Evolutionary conservation across 2,113 vertebrate genomes (phyloP), one percentile per base, ranked within the genome.

Genomic region (Axis porcinus): DNA sequence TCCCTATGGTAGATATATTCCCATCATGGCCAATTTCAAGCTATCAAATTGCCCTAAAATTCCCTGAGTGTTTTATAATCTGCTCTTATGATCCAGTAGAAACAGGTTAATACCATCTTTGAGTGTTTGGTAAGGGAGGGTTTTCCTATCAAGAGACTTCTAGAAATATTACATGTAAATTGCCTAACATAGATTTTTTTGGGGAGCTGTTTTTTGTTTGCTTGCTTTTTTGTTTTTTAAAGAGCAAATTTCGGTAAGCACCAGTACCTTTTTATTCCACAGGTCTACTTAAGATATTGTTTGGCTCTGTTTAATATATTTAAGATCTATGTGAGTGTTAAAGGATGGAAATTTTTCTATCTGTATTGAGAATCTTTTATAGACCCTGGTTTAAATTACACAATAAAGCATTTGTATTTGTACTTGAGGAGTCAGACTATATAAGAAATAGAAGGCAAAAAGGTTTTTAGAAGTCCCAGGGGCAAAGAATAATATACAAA

Each of bases 401-500:
- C 4, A 10, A 15, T 36, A 86, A 79, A 64, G 27, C 40, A 89
- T 87, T 82, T 78, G 17, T 87, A 81, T 87, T 86, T 91, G 58
- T 89, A 30, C n/a, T 89, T 86, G 43, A 88, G 23, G 64, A 95
- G n/a, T 91, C 40, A 97, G 52, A 83, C 19, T 52, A 85, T 82
- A 8, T 70, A 86, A 93, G 88, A 79, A 89, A 85, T n/a, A 40
- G 30, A 94, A 97, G 78, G 21, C 25, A 40, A 82, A 91, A 33
- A 28, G 28, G 12, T 28, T 97, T 97, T 94, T 74, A 54, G 91
- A 97, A 94, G 47, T 95, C 62, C 30, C 91, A 67, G 25, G 70
- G 92, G 47, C 57, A 94, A 93, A 92, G 25, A 93, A 89, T 94
- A 97, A 98, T 86, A 87, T 70, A 82, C 40, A 50, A 14, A 3